Conservation (phyloP, 2,113 vertebrate genomes). For the Tetraodon nigroviridis region DNA sequence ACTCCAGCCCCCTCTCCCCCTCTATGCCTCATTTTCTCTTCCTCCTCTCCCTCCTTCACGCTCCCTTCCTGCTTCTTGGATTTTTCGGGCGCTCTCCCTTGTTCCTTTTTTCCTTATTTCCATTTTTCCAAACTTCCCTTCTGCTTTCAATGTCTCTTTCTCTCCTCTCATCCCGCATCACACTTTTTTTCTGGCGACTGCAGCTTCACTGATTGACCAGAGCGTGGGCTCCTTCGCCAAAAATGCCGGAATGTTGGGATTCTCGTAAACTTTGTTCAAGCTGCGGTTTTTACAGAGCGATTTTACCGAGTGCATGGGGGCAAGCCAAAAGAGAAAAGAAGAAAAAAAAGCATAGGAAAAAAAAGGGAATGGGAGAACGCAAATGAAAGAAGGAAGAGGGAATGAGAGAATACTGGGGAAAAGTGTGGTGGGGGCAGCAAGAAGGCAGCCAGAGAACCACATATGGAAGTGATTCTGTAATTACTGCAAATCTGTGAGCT, state of each 20-base stretch:
- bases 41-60: constrained; percentile 65
- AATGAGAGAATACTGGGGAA: constrained; percentile 42
- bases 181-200: constrained; percentile 27
- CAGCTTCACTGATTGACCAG: constrained; percentile 70
- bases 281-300: constrained; percentile 64
- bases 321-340: constrained; percentile 46
- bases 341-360: constrained; percentile 41
- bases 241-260: constrained; percentile 78
- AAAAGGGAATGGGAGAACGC: constrained; percentile 56
- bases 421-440: constrained; percentile 64
- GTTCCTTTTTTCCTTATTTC: constrained; percentile 54
- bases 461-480: constrained; percentile 84
- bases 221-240: constrained; percentile 58
- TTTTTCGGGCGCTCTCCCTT: constrained; percentile 55
- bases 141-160: constrained; percentile 29
- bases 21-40: constrained; percentile 65
- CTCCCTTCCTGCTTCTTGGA: constrained; percentile 56
- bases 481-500: constrained; percentile 80
- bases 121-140: constrained; percentile 50
- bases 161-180: not conserved
- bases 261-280: constrained; percentile 74
- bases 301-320: constrained; percentile 26
- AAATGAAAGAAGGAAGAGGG: constrained; percentile 59
- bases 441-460: constrained; percentile 75
- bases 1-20: constrained; percentile 60